Evolutionary conservation across 2,113 vertebrate genomes (phyloP).

Genomic region (Lonchura striata): DNA sequence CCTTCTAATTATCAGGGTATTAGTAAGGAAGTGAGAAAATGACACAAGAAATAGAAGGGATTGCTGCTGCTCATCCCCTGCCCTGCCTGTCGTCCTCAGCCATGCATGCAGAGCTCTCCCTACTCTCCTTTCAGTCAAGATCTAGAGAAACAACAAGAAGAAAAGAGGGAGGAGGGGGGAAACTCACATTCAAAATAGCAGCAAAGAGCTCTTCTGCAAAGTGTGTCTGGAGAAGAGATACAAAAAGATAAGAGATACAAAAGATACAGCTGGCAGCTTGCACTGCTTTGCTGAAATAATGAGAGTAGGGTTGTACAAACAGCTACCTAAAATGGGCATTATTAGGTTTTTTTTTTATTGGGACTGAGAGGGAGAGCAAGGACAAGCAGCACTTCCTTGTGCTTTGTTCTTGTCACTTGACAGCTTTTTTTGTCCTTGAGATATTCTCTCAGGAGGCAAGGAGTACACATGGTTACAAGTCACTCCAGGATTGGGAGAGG

Average conservation of each 20-base stretch:
- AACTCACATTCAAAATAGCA: constrained; percentile 4
- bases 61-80: not conserved
- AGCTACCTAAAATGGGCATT: constrained; percentile 37
- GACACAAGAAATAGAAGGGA: not conserved
- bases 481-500: not conserved
- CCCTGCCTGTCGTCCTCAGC: not conserved
- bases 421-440: constrained; percentile 46
- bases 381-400: not conserved
- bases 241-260: not conserved
- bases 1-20: not conserved
- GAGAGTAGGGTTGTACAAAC: constrained; percentile 5
- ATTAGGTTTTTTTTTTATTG: constrained; percentile 14
- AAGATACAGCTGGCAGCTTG: constrained; percentile 16
- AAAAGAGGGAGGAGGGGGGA: not conserved
- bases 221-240: not conserved
- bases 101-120: not conserved
- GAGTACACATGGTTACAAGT: not conserved
- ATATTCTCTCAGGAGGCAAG: not conserved
- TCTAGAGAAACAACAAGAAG: not conserved
- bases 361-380: not conserved
- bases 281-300: constrained; percentile 37
- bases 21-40: constrained; percentile 19
- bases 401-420: constrained; percentile 23
- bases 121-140: not conserved
- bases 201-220: constrained; percentile 1